Base-by-base conservation (phyloP, 2,113 vertebrate genomes). In the Laticauda colubrina region DNA sequence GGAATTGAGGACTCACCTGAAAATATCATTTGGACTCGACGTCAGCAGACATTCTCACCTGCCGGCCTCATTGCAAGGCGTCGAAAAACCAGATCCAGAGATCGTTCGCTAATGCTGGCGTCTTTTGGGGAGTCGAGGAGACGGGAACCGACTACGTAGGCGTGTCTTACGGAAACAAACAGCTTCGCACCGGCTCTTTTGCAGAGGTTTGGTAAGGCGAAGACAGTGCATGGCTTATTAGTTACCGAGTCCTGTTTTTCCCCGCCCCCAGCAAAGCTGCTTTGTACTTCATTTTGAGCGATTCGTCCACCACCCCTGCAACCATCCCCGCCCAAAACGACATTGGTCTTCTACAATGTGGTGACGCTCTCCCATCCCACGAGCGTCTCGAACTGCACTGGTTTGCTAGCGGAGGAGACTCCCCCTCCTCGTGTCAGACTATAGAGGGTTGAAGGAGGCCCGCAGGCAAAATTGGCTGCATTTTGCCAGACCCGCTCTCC, bases 11-110 rank as follows among this genome's bases (percentile, higher is more conserved):
- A 90, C 93, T 95, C 93, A 95, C 95, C 95, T 96, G 95, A 95
- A 96, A 96, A 95, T 94, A 95, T 95, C 96, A 96, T 34, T 94
- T 95, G 96, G 93, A 93, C 95, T 95, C 95, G 18, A 81, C 34
- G 94, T 90, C 95, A 96, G 88, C 85, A 95, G 95, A 95, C 94
- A 96, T 95, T 92, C 95, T 97, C 94, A 92, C 88, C 93, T 88
- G 89, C 91, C 89, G 87, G 45, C 95, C 75, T 91, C 94, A 92
- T 93, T 92, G 89, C 8, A 87, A 56, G 0, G 23, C 56, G 23
- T 26, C 11, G 5, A 59, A n/a, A 39, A 89, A 11, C 39, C 4
- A 21, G 4, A 6, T 0, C 54, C 0, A 85, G 93, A 95, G 92
- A 39, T 94, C 91, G 93, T 75, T 90, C 4, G 96, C 92, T 91